Evolutionary conservation across 1,140 invertebrate species (phyloP).

Genomic region (Brachionus paranguensis): DNA sequence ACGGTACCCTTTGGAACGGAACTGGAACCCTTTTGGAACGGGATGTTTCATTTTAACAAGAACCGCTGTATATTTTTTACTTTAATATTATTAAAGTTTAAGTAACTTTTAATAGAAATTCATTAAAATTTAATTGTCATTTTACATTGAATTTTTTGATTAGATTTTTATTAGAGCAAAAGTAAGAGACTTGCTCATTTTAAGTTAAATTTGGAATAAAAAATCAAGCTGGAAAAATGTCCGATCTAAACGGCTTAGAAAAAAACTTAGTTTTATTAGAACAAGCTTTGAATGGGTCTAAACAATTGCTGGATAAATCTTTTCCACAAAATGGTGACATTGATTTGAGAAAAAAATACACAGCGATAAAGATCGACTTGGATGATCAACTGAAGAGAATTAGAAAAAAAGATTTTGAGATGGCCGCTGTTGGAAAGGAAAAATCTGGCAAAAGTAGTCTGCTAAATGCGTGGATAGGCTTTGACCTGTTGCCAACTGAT

Average conservation of each 20-base stretch:
- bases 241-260: not conserved
- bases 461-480: not conserved
- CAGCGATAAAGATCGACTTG: not conserved
- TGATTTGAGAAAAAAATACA: not conserved
- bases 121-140: too few relatives aligned
- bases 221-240: not conserved
- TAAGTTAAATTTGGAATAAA: too few relatives aligned
- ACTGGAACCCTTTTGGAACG: too few relatives aligned
- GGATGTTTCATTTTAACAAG: too few relatives aligned
- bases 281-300: not conserved
- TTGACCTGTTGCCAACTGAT: not conserved
- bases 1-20: too few relatives aligned
- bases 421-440: not conserved
- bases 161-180: too few relatives aligned
- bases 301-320: not conserved
- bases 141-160: too few relatives aligned
- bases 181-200: too few relatives aligned
- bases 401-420: slow-evolving; percentile 6
- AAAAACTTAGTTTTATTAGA: not conserved
- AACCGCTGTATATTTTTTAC: too few relatives aligned
- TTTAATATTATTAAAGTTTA: too few relatives aligned
- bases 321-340: not conserved
- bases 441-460: not conserved
- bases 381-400: not conserved
- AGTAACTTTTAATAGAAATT: too few relatives aligned